Evolutionary conservation across 2,113 vertebrate species (phyloP), one percentile per base, ranked within the genome.

Genomic region (Tympanuchus pallidicinctus): DNA sequence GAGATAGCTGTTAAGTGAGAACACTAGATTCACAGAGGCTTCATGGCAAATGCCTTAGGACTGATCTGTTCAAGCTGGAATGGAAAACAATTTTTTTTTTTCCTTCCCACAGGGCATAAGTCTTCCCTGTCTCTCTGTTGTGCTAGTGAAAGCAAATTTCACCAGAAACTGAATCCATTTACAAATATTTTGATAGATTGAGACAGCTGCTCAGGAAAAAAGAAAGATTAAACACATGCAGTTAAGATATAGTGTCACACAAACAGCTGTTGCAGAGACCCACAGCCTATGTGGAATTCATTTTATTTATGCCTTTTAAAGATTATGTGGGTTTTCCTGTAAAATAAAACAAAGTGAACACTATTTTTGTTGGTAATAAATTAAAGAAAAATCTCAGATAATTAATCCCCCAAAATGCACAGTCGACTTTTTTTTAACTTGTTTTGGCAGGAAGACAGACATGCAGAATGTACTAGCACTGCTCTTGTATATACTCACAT

Each of bases 111-210:
- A 30, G 63, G 88, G 88, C 54, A 79, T 93, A 93, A 88, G 80
- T 92, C 76, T 96, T 84, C 45, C 43, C 86, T 73, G 70, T 86
- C 85, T 94, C 87, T 92, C 80, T 90, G 36, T 79, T 92, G 86
- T 86, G 78, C 90, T 88, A 69, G 76, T 60, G 82, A 92, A 95
- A 95, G 95, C 90, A 94, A 95, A 95, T 95, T 96, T 95, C 69
- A 76, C 74, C 85, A 52, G 78, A 93, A 95, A 94, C 77, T 36
- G 81, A 94, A 91, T 63, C 89, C 32, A 85, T 92, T 95, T 92
- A 94, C 86, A 95, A 96, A 96, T 88, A 92, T 90, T 95, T 97
- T 95, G 93, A 91, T 91, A 94, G 56, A 93, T 28, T 89, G 78
- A 92, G 89, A 86, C 78, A 89, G 86, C 86, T 93, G 17, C 78